Evolutionary conservation across 2,888 invertebrate genomes (phyloP).

Genomic region (Meganola albula): DNA sequence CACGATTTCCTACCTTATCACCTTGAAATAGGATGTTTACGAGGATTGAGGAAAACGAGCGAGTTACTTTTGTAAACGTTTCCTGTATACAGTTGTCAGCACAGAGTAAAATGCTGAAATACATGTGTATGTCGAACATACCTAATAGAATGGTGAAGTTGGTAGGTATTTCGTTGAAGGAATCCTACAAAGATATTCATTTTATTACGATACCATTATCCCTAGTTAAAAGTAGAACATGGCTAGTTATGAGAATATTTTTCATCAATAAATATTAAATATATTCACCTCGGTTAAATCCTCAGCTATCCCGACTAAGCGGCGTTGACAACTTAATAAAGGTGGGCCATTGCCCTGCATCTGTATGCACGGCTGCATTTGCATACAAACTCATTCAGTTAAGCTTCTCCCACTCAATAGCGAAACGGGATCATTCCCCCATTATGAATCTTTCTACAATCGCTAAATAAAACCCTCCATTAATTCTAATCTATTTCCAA

Average conservation of each 20-base stretch:
- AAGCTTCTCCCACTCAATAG: slow-evolving; percentile 19
- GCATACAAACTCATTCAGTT: slow-evolving; percentile 27
- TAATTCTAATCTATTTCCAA: no score
- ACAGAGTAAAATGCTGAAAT: slow-evolving; percentile 24
- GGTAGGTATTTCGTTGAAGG: no score
- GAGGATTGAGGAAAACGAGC: slow-evolving; percentile 3
- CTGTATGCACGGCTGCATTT: slow-evolving; percentile 20
- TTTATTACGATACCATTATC: no score
- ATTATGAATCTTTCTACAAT: no score
- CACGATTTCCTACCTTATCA: slow-evolving; percentile 16
- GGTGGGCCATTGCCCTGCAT: slow-evolving; percentile 14
- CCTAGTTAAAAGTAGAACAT: no score
- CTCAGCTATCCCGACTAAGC: slow-evolving; percentile 11
- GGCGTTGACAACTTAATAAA: slow-evolving; percentile 10
- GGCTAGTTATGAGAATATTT: no score
- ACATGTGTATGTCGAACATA: slow-evolving; percentile 13
- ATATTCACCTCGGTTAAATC: no score
- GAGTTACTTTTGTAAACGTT: slow-evolving; percentile 19
- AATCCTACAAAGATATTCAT: no score
- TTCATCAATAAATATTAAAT: no score
- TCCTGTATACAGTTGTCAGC: no score
- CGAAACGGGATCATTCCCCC: slow-evolving; percentile 15
- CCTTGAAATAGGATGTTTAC: slow-evolving; percentile 7
- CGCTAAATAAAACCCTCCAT: no score
- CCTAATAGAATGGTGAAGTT: no score